phyloP scores from a whole-genome alignment of 2,113 vertebrate species.

The Silurus glanis region DNA sequence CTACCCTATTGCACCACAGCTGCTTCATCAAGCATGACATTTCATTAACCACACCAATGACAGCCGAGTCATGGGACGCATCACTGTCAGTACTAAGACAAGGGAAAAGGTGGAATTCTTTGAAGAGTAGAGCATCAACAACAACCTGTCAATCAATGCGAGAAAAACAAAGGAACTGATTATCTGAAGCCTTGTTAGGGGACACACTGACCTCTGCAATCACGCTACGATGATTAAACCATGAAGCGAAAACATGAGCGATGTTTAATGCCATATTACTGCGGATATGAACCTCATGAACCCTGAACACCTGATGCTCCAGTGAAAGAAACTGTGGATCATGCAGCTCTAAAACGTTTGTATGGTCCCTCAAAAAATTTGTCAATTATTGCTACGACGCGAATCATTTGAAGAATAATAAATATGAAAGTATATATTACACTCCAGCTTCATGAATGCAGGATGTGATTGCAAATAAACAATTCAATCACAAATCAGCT shows the following conservation, averaged over 20 bases:
- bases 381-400: neutral
- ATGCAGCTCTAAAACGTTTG: neutral
- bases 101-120: conserved; percentile 13
- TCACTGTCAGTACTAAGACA: conserved; percentile 21
- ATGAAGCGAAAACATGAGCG: neutral
- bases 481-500: neutral
- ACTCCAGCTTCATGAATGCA: neutral
- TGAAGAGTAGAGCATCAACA: conserved; percentile 2
- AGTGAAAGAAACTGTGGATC: neutral
- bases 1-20: neutral
- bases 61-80: neutral
- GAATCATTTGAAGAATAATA: neutral
- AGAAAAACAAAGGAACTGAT: conserved; percentile 2
- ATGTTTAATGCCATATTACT: neutral
- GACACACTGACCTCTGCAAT: neutral
- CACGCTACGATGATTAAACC: neutral
- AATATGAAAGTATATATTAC: neutral
- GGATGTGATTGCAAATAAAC: neutral
- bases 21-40: conserved; percentile 31
- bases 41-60: conserved; percentile 7
- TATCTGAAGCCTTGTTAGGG: neutral
- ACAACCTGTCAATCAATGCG: conserved; percentile 15
- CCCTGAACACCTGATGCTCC: neutral
- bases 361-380: neutral
- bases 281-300: neutral